Percentiles rank a stretch among this genome's conserved stretches.
phyloP scores from a whole-genome alignment of 2,797 vertebrate species.

The Sparidentex hasta region DNA sequence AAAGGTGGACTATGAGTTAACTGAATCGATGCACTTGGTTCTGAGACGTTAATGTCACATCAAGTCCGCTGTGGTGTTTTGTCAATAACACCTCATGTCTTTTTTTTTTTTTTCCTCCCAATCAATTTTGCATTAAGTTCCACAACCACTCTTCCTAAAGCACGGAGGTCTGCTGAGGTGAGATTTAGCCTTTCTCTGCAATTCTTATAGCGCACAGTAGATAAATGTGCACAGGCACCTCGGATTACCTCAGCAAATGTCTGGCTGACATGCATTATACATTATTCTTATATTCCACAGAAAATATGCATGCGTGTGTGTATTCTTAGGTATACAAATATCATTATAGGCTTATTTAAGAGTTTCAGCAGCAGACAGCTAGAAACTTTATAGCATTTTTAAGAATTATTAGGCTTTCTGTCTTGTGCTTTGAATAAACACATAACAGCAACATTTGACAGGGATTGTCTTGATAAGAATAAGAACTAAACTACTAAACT shows the following conservation, averaged over 20 bases:
- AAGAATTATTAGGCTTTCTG: too few relatives aligned
- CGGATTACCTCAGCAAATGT: background rate
- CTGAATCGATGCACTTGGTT: constrained; percentile 11
- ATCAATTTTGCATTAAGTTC: constrained; percentile 36
- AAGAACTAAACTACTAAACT: too few relatives aligned
- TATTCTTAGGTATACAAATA: background rate
- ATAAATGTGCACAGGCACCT: background rate
- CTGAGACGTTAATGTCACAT: constrained; percentile 29
- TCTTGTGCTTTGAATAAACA: too few relatives aligned
- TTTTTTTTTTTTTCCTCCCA: constrained; percentile 2
- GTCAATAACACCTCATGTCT: constrained; percentile 30
- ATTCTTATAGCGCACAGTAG: background rate
- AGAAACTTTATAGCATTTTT: too few relatives aligned
- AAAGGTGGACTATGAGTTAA: constrained; percentile 1
- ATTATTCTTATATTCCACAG: background rate
- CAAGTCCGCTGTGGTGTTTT: constrained; percentile 14
- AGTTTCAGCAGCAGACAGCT: background rate
- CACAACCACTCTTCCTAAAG: constrained; percentile 3
- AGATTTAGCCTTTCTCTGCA: background rate
- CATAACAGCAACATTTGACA: too few relatives aligned
- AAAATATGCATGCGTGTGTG: too few relatives aligned
- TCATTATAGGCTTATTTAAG: background rate
- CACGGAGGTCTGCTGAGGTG: background rate
- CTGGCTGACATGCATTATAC: background rate
- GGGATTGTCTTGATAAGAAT: too few relatives aligned